Percentiles rank a stretch among this genome's conserved stretches.
Evolutionary conservation across 2,888 invertebrate genomes (phyloP).

Genomic region (Dorcus hopei): DNA sequence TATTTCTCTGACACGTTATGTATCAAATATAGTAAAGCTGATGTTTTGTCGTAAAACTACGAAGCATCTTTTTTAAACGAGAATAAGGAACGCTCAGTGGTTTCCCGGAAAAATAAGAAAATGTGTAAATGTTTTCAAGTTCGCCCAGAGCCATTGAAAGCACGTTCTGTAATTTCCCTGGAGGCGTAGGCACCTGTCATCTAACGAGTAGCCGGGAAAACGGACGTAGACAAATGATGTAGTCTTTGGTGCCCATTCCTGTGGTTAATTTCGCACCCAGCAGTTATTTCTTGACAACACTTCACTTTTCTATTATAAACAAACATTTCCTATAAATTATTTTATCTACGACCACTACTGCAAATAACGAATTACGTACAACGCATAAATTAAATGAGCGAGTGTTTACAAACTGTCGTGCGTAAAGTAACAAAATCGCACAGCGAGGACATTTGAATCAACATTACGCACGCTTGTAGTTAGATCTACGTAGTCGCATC

Average conservation of each 20-base stretch:
- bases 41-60: not conserved
- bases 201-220: slow-evolving; percentile 3
- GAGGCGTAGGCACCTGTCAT: slow-evolving; percentile 4
- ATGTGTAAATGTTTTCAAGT: slow-evolving; percentile 6
- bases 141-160: slow-evolving; percentile 1
- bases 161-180: slow-evolving; percentile 5
- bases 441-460: too few relatives aligned
- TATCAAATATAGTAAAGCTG: not conserved
- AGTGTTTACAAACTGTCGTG: too few relatives aligned
- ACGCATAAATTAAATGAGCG: too few relatives aligned
- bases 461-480: too few relatives aligned
- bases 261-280: not conserved
- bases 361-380: too few relatives aligned
- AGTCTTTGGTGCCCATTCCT: not conserved
- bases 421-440: too few relatives aligned
- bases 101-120: not conserved
- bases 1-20: too few relatives aligned
- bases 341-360: too few relatives aligned
- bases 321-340: too few relatives aligned
- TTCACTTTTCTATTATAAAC: too few relatives aligned
- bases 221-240: slow-evolving; percentile 6
- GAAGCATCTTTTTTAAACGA: not conserved
- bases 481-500: too few relatives aligned
- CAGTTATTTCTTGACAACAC: not conserved
- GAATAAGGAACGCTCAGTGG: not conserved